phyloP scores from a whole-genome alignment of 1,140 invertebrate species.

The Carposina sasakii region DNA sequence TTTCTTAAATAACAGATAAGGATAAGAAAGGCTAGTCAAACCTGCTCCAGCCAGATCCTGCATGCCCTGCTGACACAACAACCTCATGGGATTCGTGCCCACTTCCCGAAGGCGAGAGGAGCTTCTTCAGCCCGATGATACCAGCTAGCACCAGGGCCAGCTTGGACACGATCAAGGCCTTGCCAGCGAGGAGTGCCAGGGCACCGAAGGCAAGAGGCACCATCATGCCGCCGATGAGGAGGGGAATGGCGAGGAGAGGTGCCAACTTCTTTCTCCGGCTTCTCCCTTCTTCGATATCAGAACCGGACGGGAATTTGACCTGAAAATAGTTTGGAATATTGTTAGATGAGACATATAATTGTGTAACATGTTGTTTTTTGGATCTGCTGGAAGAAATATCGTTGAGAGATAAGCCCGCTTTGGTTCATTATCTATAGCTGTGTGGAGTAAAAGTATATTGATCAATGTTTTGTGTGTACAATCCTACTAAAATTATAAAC shows the following conservation, averaged over 20 bases:
- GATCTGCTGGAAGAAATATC: no score
- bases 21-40: no score
- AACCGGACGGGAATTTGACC: constrained; percentile 77
- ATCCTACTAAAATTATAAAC: no score
- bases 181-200: constrained; percentile 84
- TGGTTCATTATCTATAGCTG: no score
- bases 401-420: no score
- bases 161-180: constrained; percentile 88
- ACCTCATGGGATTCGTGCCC: constrained; percentile 81
- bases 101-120: constrained; percentile 76
- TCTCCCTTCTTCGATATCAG: constrained; percentile 75
- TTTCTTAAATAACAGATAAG: no score
- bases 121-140: constrained; percentile 88
- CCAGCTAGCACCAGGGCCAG: constrained; percentile 84
- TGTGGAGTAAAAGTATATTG: no score
- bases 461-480: no score
- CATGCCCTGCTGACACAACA: constrained; percentile 79
- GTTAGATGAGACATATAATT: no score
- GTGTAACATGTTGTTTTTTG: no score
- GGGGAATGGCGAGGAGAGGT: constrained; percentile 81
- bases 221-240: constrained; percentile 84
- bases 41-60: constrained; percentile 81
- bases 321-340: constrained; percentile 33
- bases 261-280: constrained; percentile 80
- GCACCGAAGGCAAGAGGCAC: constrained; percentile 86